Base-by-base conservation (phyloP, 2,888 invertebrate species). In the Rhagonycha fulva region DNA sequence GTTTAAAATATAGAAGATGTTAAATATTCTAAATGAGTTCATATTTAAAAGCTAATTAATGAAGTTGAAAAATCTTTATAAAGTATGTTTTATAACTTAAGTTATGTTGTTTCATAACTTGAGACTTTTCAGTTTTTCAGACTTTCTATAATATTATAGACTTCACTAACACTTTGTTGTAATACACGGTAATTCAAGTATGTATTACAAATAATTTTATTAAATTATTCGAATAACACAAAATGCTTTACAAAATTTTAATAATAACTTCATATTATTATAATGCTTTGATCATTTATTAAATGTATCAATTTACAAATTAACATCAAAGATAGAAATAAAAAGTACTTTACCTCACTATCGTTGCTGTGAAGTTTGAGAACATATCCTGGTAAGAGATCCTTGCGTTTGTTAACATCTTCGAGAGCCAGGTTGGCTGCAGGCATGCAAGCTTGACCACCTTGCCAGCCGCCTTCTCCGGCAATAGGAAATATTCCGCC, bases 401-500 rank as follows among this genome's bases (percentile, higher is more conserved):
- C 95, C 78, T 92, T 92, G 82, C 94, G 91, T 72, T 92, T 93
- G 90, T 99, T 99, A 82, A 99, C 98, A 89, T 99, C 98, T 84
- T 96, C 95, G 85, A 99, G 91, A 47, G 99, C 99, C 89, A 99
- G 92, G 87, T 95, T 93, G 76, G 98, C 98, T 66, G 99, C 99
- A 60, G 99, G 99, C 91, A 96, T 95, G 89, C 99, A 99, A 10
- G 98, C 98, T 88, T 97, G 96, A 4, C 99, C 99, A 47, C 99
- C 99, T 85, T 98, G 98, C 98, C 98, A 99, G 83, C 98, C 98
- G 70, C 98, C 97, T 85, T 96, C 94, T 70, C 97, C 98, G 74
- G 93, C 94, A 90, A 99, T 98, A 61, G 99, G 99, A 88, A 99
- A 99, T 85, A 99, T 98, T 72, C 98, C 99, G 73, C 98, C 99